Conservation (phyloP, 92 coral and sea anemone species). For the Heliopora coerulea region DNA sequence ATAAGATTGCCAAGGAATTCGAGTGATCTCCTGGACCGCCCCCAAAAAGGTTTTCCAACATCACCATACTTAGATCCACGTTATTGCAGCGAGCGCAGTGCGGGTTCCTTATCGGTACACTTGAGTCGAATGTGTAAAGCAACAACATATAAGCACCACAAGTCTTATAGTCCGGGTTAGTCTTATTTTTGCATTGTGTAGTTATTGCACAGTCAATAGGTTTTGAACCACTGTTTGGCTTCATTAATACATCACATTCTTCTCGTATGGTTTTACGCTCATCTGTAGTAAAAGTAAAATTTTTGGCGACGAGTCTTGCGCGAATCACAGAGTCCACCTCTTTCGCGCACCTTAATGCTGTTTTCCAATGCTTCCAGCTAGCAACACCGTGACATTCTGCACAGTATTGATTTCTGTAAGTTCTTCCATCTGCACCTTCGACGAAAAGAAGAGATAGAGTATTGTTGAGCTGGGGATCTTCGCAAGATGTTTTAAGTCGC, state of each 20-base stretch:
- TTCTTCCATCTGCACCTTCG: background rate
- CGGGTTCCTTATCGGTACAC: conserved; percentile 5
- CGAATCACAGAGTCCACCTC: background rate
- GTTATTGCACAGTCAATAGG: background rate
- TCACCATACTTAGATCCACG: background rate
- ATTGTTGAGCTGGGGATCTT: background rate
- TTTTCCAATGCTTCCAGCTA: conserved; percentile 7
- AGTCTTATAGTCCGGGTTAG: conserved; percentile 3
- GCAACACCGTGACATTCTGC: conserved; percentile 11
- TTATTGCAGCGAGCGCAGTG: conserved; percentile 27
- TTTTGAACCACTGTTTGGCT: background rate
- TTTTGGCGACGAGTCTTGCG: background rate
- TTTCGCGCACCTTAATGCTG: conserved; percentile 1
- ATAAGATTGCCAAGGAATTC: conserved; percentile 11
- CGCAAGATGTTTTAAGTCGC: conserved; percentile 16
- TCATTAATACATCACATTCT: conserved; percentile 1
- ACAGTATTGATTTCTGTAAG: conserved; percentile 22
- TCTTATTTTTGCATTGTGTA: background rate
- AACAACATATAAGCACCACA: background rate
- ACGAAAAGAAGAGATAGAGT: conserved; percentile 9
- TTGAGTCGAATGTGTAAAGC: background rate
- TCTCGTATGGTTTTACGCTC: conserved; percentile 11
- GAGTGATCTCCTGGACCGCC: background rate
- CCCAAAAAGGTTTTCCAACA: background rate
- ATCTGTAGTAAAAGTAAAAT: background rate